phyloP scores from a whole-genome alignment of 37 sponge, comb jelly and placozoan genomes.

The Tethya wilhelma region DNA sequence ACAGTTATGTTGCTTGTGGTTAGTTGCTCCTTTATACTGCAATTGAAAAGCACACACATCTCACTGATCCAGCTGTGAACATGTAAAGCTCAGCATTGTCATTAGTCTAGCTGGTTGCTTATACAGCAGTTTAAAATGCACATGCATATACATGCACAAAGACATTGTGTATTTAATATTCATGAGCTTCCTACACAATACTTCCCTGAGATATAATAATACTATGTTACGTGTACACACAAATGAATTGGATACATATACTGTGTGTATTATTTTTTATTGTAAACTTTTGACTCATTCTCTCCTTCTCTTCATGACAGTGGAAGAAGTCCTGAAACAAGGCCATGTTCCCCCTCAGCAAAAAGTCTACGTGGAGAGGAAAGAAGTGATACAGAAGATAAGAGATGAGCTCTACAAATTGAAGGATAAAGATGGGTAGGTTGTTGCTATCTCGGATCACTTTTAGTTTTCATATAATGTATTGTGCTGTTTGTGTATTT shows the following conservation, averaged over 20 bases:
- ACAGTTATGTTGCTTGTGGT: no score
- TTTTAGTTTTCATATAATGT: no score
- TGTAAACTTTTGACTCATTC: not conserved
- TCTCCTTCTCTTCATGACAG: slow-evolving; percentile 5
- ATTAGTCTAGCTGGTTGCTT: no score
- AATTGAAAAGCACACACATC: no score
- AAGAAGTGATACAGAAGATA: slow-evolving; percentile 16
- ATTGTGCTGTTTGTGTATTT: no score
- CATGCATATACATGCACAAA: slow-evolving; percentile 4
- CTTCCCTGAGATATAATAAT: not conserved
- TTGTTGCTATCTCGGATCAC: not conserved
- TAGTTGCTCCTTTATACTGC: no score
- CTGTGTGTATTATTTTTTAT: not conserved
- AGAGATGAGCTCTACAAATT: slow-evolving; percentile 43
- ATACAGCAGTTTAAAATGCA: not conserved
- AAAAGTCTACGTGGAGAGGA: slow-evolving; percentile 37
- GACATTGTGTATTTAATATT: not conserved
- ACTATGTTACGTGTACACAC: not conserved
- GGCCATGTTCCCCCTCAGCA: slow-evolving; percentile 65
- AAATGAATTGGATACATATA: not conserved
- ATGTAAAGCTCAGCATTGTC: no score
- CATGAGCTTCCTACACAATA: not conserved
- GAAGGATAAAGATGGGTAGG: slow-evolving; percentile 27
- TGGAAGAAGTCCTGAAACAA: slow-evolving; percentile 47
- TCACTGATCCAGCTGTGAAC: no score